Conservation (phyloP, 1,140 invertebrate genomes). For the Drosophila truncata region DNA sequence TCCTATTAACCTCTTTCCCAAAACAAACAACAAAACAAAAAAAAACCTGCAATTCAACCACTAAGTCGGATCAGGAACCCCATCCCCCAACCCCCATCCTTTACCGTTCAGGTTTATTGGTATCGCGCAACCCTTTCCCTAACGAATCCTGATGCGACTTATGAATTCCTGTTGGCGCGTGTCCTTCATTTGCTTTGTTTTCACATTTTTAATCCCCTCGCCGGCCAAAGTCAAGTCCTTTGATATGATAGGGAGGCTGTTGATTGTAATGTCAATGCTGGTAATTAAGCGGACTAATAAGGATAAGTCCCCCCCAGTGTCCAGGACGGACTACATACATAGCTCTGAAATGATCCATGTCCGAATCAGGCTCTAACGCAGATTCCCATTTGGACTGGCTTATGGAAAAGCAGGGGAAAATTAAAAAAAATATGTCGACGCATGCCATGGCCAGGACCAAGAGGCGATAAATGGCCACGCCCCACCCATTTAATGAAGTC, state of each 20-base stretch:
- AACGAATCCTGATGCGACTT: slow-evolving; percentile 49
- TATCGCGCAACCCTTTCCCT: slow-evolving; percentile 1
- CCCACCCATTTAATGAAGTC: slow-evolving; percentile 11
- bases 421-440: slow-evolving; percentile 51
- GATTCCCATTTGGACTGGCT: background rate
- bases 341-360: slow-evolving; percentile 14
- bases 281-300: slow-evolving; percentile 25
- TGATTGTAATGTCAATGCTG: slow-evolving; percentile 27
- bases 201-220: slow-evolving; percentile 59
- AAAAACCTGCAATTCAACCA: slow-evolving; percentile 16
- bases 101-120: slow-evolving; percentile 24
- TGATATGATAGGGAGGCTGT: slow-evolving; percentile 61
- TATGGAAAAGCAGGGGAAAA: background rate
- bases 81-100: background rate
- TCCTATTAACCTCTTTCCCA: slow-evolving; percentile 36
- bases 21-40: background rate
- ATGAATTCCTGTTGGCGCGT: slow-evolving; percentile 57
- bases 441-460: slow-evolving; percentile 49
- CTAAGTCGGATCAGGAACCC: slow-evolving; percentile 46
- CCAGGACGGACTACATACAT: background rate
- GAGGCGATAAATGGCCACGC: slow-evolving; percentile 40
- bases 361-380: slow-evolving; percentile 11
- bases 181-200: slow-evolving; percentile 60
- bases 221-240: slow-evolving; percentile 59
- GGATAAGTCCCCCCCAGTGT: background rate